These are phyloP conservation scores for Pristionchus mayeri DNA, from an alignment of 2,888 invertebrate species.

Conservation along the genomic window DNA sequence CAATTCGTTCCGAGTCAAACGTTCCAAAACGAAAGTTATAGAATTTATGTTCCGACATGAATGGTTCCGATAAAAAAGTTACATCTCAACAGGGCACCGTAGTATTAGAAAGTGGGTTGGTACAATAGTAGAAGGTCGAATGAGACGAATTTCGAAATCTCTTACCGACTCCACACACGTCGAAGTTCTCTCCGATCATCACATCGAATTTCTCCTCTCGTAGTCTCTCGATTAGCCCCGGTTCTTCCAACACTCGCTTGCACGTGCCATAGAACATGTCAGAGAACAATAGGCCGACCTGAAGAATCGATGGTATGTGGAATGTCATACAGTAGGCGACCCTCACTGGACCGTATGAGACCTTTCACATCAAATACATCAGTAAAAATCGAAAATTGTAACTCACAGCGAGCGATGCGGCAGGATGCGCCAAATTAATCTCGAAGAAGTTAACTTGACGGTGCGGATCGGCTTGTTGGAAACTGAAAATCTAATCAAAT, in stretches of 20 bases:
- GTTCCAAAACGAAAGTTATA: not conserved
- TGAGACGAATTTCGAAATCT: not conserved
- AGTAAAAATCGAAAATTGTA: not conserved
- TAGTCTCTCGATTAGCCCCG: not conserved
- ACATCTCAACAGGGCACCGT: not conserved
- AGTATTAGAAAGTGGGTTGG: not conserved
- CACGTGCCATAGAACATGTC: not conserved
- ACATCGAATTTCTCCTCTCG: not conserved
- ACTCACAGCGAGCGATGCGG: not conserved
- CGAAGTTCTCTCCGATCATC: not conserved
- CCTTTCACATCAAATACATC: not conserved
- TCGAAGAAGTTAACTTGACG: not conserved
- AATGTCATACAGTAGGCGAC: no score
- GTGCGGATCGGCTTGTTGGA: not conserved
- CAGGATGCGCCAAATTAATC: not conserved
- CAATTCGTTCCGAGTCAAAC: not conserved
- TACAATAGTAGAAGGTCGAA: not conserved
- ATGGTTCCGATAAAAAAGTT: no score
- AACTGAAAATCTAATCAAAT: not conserved
- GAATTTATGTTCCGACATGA: not conserved
- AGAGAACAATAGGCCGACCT: not conserved
- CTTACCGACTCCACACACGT: not conserved
- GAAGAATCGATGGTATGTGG: no score
- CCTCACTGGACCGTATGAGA: no score
- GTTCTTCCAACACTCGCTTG: not conserved